Conservation (phyloP, 2,113 vertebrate genomes). For the Pangasianodon gigas region DNA sequence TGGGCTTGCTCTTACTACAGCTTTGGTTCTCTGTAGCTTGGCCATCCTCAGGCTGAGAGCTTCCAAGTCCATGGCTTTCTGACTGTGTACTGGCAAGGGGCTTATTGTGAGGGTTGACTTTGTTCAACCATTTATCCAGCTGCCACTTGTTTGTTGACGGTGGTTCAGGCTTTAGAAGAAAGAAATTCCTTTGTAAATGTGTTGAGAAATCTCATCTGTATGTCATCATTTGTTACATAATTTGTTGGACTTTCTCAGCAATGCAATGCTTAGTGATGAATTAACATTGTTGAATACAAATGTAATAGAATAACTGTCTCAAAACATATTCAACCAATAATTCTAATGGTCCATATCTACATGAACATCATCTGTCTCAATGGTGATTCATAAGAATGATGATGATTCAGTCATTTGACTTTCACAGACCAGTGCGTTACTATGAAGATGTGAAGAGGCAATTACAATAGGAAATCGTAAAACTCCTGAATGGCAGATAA, state of each 20-base stretch:
- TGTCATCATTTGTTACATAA: not conserved
- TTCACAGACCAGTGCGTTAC: slow-evolving; percentile 50
- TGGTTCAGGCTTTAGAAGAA: slow-evolving; percentile 70
- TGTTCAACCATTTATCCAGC: slow-evolving; percentile 84
- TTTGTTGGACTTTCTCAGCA: not conserved
- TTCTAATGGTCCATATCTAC: slow-evolving; percentile 41
- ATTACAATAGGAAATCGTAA: slow-evolving; percentile 52
- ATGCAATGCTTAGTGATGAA: not conserved
- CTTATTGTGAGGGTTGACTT: slow-evolving; percentile 94
- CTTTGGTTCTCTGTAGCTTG: slow-evolving; percentile 69
- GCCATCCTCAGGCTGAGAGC: slow-evolving; percentile 72
- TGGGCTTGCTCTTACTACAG: slow-evolving; percentile 56
- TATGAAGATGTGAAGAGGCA: slow-evolving; percentile 29
- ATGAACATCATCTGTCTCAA: slow-evolving; percentile 21
- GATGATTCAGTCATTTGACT: slow-evolving; percentile 59
- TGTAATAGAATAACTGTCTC: not conserved
- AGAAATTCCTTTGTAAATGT: not conserved
- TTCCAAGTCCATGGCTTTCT: slow-evolving; percentile 77
- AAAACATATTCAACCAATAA: slow-evolving; percentile 20
- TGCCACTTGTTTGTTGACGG: slow-evolving; percentile 80
- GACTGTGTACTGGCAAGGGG: slow-evolving; percentile 85
- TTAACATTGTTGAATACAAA: not conserved
- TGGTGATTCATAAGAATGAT: slow-evolving; percentile 54
- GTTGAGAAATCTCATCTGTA: not conserved
- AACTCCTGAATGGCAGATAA: slow-evolving; percentile 52